A percentile compares a stretch with the other conserved stretches of the same genome.
These are phyloP conservation scores for Orchesellides sinensis DNA, from an alignment of 2,888 invertebrate genomes.

Conservation along the genomic window DNA sequence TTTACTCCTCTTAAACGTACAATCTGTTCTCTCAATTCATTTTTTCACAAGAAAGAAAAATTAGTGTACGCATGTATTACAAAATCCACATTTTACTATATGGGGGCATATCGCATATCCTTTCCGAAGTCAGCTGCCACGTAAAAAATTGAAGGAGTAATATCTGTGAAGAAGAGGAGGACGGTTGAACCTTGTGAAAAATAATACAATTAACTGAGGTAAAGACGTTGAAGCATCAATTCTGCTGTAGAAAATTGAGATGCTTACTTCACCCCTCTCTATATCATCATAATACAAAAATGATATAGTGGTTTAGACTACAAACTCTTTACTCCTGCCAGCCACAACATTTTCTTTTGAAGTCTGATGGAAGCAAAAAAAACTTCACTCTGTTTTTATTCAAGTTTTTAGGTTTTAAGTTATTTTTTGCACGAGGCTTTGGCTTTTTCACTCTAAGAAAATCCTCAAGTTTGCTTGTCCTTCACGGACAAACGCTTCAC, in stretches of 20 bases:
- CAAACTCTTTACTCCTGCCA: background rate
- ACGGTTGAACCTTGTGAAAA: slow-evolving; percentile 52
- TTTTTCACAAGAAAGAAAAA: slow-evolving; percentile 51
- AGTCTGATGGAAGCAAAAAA: background rate
- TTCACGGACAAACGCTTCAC: slow-evolving; percentile 66
- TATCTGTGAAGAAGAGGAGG: slow-evolving; percentile 22
- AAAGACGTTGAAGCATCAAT: slow-evolving; percentile 62
- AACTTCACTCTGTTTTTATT: slow-evolving; percentile 27
- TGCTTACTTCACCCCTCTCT: slow-evolving; percentile 38
- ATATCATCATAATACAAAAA: background rate
- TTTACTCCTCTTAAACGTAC: slow-evolving; percentile 56
- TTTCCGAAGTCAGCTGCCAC: background rate
- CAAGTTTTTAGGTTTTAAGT: background rate
- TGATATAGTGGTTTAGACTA: background rate
- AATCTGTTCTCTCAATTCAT: slow-evolving; percentile 64
- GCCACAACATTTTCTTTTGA: background rate
- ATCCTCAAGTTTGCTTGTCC: slow-evolving; percentile 34
- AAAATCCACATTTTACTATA: background rate
- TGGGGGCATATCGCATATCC: background rate
- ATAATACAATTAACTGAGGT: slow-evolving; percentile 61
- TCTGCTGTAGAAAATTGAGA: slow-evolving; percentile 58
- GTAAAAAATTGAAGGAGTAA: too few relatives aligned
- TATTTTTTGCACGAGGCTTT: slow-evolving; percentile 5
- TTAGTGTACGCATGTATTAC: background rate
- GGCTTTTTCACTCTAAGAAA: slow-evolving; percentile 18